Evolutionary conservation across 2,113 vertebrate genomes (phyloP), one percentile per base, ranked within the genome.

Genomic region (Platycercus adscitus): DNA sequence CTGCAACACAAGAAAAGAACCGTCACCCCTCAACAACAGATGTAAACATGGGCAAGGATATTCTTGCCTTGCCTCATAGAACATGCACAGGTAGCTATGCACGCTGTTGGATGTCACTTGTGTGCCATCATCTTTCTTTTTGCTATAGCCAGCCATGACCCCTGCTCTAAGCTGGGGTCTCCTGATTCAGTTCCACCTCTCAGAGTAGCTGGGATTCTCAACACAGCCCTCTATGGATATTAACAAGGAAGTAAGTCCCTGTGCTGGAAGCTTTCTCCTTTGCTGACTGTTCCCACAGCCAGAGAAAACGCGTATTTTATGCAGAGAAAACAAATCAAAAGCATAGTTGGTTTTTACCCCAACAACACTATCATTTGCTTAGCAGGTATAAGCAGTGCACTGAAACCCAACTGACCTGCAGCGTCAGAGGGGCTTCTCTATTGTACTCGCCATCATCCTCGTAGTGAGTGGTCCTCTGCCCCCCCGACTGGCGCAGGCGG

Each of bases 401-500:
- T 6, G 66, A 13, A 69, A 69, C 11, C 6, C 19, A 10, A 65
- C 94, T 93, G 49, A 99, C 99, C 98, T 99, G 99, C 78, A 99
- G 97, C 0, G 96, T 96, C 13, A 97, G 53, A 0, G 99, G 99
- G 2, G 98, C 99, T 6, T 98, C 98, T 13, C 96, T 81, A 87
- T 98, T 98, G 91, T 99, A 99, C 2, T 91, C 19, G 5, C 99
- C 98, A 0, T 98, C 97, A 0, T 96, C 85, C 28, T 95, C 93
- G 33, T 96, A 94, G 68, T 92, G 95, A 4, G 90, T 43, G 2
- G 25, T 69, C 58, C 97, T 97, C 63, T 98, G 98, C 2, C 99
- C 98, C 13, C 99, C 98, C 0, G 99, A 98, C 97, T 99, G 99
- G 7, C 99, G 99, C 15, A 99, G 97, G 37, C 99, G 98, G 97